Percentiles rank a stretch among this genome's conserved stretches.
These are phyloP conservation scores for Nibea coibor DNA, from an alignment of 2,113 vertebrate species.

Conservation along the genomic window DNA sequence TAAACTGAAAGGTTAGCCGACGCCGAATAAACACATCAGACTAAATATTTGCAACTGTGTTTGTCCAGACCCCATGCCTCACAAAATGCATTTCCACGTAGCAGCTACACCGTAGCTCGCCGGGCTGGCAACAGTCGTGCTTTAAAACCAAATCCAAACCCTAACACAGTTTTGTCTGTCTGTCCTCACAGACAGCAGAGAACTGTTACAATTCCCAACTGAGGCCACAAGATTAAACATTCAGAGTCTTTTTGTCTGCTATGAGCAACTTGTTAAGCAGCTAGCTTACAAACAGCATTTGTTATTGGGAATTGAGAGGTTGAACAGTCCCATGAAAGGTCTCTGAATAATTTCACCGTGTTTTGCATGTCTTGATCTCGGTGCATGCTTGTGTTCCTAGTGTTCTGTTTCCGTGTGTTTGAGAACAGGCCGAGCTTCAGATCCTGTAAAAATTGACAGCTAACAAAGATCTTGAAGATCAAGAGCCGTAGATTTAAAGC, in stretches of 20 bases:
- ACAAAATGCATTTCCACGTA: conserved; percentile 28
- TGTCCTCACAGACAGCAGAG: conserved; percentile 30
- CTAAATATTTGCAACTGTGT: conserved; percentile 35
- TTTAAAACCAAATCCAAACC: conserved; percentile 36
- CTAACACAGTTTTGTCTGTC: conserved; percentile 35
- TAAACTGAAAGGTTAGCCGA: conserved; percentile 32
- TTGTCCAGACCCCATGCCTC: conserved; percentile 12
- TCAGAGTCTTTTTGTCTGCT: conserved; percentile 38
- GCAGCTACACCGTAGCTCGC: not conserved
- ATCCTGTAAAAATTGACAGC: conserved; percentile 43
- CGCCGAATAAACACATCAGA: conserved; percentile 33
- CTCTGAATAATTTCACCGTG: conserved; percentile 27
- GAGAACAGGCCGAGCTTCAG: conserved; percentile 52
- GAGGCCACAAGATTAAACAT: conserved; percentile 64
- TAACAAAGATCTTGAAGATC: conserved; percentile 62
- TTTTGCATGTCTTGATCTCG: conserved; percentile 33
- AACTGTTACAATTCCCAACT: conserved; percentile 49
- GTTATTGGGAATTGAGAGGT: conserved; percentile 35
- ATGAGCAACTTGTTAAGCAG: conserved; percentile 29
- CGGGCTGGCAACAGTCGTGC: not conserved
- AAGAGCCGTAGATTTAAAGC: conserved; percentile 61
- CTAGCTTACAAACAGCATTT: conserved; percentile 42
- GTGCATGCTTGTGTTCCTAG: conserved; percentile 27
- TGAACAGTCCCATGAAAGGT: conserved; percentile 22
- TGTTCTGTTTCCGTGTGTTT: conserved; percentile 30